phyloP scores from a whole-genome alignment of 2,888 invertebrate species.

The Hirtodrosophila cameraria region DNA sequence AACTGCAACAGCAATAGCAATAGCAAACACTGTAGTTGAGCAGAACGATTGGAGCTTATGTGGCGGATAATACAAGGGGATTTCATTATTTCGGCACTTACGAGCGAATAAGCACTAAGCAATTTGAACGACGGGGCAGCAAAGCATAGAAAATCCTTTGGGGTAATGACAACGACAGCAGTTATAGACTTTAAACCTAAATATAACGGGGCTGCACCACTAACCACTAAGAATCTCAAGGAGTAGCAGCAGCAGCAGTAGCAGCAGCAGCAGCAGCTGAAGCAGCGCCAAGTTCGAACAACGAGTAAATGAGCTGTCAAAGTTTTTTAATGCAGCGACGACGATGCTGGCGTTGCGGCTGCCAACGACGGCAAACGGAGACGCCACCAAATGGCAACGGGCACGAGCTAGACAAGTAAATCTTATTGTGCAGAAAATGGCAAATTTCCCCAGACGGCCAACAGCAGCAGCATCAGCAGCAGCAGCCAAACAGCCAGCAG shows the following conservation, averaged over 20 bases:
- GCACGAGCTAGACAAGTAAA: slow-evolving; percentile 81
- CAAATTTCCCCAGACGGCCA: slow-evolving; percentile 82
- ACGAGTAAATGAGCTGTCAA: slow-evolving; percentile 81
- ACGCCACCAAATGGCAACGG: slow-evolving; percentile 66
- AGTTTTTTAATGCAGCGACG: slow-evolving; percentile 77
- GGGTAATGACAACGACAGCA: slow-evolving; percentile 68
- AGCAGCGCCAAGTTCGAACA: slow-evolving; percentile 69
- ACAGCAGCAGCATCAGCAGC: slow-evolving; percentile 48
- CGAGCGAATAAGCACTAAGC: slow-evolving; percentile 76
- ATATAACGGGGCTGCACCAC: slow-evolving; percentile 62
- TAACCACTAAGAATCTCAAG: slow-evolving; percentile 26
- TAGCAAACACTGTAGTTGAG: slow-evolving; percentile 3
- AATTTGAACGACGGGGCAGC: slow-evolving; percentile 67
- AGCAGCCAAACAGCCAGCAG: slow-evolving; percentile 9
- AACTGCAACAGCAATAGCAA: slow-evolving; percentile 22
- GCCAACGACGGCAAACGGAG: slow-evolving; percentile 35
- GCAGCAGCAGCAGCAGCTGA: slow-evolving; percentile 15
- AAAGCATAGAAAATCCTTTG: slow-evolving; percentile 64
- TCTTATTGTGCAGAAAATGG: slow-evolving; percentile 83
- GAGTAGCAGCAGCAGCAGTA: background rate
- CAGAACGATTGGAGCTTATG: slow-evolving; percentile 67
- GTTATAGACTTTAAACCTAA: slow-evolving; percentile 74
- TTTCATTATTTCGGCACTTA: slow-evolving; percentile 80
- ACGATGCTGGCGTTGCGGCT: slow-evolving; percentile 45
- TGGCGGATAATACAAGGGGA: slow-evolving; percentile 76